These are phyloP conservation scores for Galerucella calmariensis DNA, from an alignment of 2,888 invertebrate genomes.

Conservation along the genomic window DNA sequence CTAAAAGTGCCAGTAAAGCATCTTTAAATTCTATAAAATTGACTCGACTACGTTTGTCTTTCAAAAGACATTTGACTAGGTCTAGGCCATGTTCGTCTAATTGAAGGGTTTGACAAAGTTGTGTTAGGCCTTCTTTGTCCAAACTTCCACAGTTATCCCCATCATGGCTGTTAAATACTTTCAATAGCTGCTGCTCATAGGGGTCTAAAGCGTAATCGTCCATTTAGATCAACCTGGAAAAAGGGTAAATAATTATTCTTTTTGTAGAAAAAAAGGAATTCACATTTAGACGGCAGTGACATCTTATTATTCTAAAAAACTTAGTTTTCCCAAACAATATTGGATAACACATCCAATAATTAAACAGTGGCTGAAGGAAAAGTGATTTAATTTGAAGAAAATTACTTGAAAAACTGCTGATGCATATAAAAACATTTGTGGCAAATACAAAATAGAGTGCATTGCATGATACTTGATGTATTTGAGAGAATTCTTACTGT, in stretches of 20 bases:
- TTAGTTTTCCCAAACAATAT: too few relatives aligned
- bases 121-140: conserved; percentile 73
- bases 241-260: background rate
- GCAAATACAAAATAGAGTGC: too few relatives aligned
- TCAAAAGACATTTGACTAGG: conserved; percentile 64
- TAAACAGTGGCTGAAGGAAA: too few relatives aligned
- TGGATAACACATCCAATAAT: too few relatives aligned
- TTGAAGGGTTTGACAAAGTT: conserved; percentile 81
- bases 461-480: too few relatives aligned
- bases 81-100: conserved; percentile 77
- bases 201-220: conserved; percentile 69
- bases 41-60: conserved; percentile 67
- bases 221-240: conserved; percentile 39
- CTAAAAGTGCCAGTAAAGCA: conserved; percentile 77
- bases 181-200: conserved; percentile 83
- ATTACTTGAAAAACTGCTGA: background rate
- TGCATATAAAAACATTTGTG: background rate
- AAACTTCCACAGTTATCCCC: conserved; percentile 75
- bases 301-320: too few relatives aligned
- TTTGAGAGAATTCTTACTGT: background rate
- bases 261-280: background rate
- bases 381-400: too few relatives aligned
- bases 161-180: conserved; percentile 84
- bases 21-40: conserved; percentile 82
- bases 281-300: too few relatives aligned